A percentile compares a stretch with the other conserved stretches of the same genome.
Evolutionary conservation across 2,888 invertebrate species (phyloP).

Genomic region (Amiota mariae): DNA sequence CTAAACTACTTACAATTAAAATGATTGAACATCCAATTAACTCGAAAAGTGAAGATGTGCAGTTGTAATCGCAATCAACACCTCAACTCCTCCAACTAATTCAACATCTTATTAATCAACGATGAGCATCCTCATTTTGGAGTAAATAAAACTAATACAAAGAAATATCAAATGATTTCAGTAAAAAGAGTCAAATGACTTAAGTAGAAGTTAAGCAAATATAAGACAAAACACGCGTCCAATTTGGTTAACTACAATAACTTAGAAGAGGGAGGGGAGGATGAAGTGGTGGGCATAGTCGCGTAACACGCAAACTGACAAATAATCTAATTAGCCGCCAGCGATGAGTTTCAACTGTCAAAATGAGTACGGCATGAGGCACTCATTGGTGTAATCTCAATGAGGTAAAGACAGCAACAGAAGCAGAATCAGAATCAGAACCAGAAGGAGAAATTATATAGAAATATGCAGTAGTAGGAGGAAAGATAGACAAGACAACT

Average conservation of each 20-base stretch:
- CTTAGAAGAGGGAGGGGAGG: not conserved
- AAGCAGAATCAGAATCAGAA: too few species aligned
- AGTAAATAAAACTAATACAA: constrained; percentile 43
- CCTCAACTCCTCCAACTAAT: constrained; percentile 22
- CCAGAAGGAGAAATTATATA: constrained; percentile 17
- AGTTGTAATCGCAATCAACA: constrained; percentile 36
- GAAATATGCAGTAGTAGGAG: constrained; percentile 23
- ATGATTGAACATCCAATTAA: constrained; percentile 51
- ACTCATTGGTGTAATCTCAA: constrained; percentile 46
- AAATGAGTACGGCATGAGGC: constrained; percentile 44
- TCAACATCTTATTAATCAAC: constrained; percentile 24
- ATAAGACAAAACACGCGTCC: constrained; percentile 23
- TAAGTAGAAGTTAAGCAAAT: constrained; percentile 22
- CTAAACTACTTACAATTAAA: constrained; percentile 32
- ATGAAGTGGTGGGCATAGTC: not conserved
- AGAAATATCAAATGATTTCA: constrained; percentile 47
- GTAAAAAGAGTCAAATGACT: constrained; percentile 43
- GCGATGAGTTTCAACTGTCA: constrained; percentile 69
- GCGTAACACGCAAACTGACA: constrained; percentile 57
- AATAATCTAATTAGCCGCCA: constrained; percentile 70
- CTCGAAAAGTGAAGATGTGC: constrained; percentile 23
- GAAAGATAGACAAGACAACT: constrained; percentile 30
- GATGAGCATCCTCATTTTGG: constrained; percentile 29
- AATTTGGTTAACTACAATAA: constrained; percentile 21
- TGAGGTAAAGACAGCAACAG: constrained; percentile 40